A percentile compares a stretch with the other conserved stretches of the same genome.
phyloP scores from a whole-genome alignment of 2,113 vertebrate genomes.

The Cacatua alba region DNA sequence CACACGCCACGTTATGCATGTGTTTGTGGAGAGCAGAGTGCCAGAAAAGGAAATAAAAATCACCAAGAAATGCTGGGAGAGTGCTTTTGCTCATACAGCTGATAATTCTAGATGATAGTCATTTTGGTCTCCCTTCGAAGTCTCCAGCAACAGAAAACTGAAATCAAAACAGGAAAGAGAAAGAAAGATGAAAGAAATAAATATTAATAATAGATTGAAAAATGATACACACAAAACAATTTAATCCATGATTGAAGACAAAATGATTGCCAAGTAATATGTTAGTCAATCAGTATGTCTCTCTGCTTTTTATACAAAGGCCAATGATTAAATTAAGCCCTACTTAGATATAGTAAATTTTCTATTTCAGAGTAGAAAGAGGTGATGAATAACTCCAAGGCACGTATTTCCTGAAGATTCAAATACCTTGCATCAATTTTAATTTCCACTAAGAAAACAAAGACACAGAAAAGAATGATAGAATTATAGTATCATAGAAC shows the following conservation, averaged over 20 bases:
- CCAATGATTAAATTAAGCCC: too few relatives aligned
- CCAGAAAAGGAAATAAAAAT: too few relatives aligned
- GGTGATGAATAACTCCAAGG: too few relatives aligned
- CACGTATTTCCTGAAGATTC: too few relatives aligned
- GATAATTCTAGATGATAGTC: constrained; percentile 21
- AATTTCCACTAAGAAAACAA: not conserved
- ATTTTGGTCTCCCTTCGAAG: constrained; percentile 46
- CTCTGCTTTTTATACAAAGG: too few relatives aligned
- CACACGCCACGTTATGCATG: too few relatives aligned
- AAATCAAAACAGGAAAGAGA: constrained; percentile 49
- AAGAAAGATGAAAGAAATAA: constrained; percentile 41
- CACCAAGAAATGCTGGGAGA: not conserved
- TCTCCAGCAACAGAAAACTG: not conserved
- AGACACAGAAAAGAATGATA: not conserved
- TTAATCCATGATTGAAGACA: constrained; percentile 10
- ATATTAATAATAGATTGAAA: constrained; percentile 36
- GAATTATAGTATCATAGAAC: not conserved
- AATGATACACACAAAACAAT: not conserved
- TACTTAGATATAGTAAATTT: too few relatives aligned
- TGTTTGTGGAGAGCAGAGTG: too few relatives aligned
- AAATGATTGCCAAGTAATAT: constrained; percentile 20
- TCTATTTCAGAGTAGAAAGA: too few relatives aligned
- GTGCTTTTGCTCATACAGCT: not conserved
- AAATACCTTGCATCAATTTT: too few relatives aligned
- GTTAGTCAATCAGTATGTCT: too few relatives aligned